A percentile compares a stretch with the other conserved stretches of the same genome.
These are phyloP conservation scores for Harpagus bidentatus DNA, from an alignment of 2,113 vertebrate species.

Conservation along the genomic window DNA sequence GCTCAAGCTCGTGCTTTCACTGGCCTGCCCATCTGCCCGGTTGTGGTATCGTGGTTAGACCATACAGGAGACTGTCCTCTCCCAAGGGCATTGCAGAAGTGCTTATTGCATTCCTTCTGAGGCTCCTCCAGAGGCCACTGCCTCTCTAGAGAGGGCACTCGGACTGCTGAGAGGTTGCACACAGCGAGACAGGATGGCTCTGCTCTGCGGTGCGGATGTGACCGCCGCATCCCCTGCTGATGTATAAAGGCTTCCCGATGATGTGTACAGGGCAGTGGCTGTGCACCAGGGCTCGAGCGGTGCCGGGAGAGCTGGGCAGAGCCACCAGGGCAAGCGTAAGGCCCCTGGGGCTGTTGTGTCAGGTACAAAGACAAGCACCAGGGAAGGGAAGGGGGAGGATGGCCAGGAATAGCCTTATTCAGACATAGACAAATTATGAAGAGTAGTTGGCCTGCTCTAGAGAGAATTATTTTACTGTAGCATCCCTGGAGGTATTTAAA, in stretches of 20 bases:
- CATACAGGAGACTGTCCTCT: not conserved
- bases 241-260: not conserved
- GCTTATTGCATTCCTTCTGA: not conserved
- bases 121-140: not conserved
- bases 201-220: rapidly evolving
- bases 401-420: not conserved
- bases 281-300: rapidly evolving
- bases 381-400: not conserved
- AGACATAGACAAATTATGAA: not conserved
- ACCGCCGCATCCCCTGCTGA: not conserved
- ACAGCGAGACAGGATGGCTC: rapidly evolving
- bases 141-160: not conserved
- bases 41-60: not conserved
- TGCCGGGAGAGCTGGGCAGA: not conserved
- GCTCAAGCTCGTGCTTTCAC: not conserved
- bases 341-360: rapidly evolving
- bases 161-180: not conserved
- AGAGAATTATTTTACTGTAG: not conserved
- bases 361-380: not conserved
- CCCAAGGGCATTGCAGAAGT: not conserved
- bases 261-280: not conserved
- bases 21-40: not conserved
- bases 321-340: rapidly evolving
- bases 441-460: not conserved
- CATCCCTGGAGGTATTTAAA: not conserved